phyloP scores from a whole-genome alignment of 1,140 invertebrate species.

The Bilobella aurantiaca region DNA sequence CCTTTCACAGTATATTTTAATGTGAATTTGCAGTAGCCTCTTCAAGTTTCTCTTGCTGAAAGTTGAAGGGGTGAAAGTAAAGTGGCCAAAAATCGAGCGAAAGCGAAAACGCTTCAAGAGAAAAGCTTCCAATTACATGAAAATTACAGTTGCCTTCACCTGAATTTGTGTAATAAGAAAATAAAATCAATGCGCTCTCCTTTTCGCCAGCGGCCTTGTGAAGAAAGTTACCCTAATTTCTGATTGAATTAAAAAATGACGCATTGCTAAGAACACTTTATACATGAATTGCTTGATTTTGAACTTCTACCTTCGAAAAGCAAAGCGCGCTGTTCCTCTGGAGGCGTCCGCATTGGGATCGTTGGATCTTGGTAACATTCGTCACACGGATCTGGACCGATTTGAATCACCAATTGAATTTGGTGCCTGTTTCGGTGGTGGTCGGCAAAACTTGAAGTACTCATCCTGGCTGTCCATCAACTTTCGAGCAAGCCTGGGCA shows the following conservation, averaged over 20 bases:
- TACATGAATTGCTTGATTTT: not conserved
- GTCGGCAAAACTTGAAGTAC: slow-evolving; percentile 23
- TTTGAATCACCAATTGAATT: slow-evolving; percentile 8
- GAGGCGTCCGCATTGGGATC: slow-evolving; percentile 22
- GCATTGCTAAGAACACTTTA: not conserved
- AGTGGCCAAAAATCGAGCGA: too few relatives aligned
- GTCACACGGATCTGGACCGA: slow-evolving; percentile 23
- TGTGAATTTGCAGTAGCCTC: too few relatives aligned
- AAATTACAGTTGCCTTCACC: too few relatives aligned
- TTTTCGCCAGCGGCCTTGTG: too few relatives aligned
- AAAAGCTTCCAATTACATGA: too few relatives aligned
- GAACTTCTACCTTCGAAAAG: slow-evolving; percentile 16
- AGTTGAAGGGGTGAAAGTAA: too few relatives aligned
- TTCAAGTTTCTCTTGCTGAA: too few relatives aligned
- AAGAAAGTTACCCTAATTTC: too few relatives aligned
- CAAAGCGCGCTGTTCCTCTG: slow-evolving; percentile 12
- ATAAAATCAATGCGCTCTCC: too few relatives aligned
- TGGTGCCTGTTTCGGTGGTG: slow-evolving; percentile 7
- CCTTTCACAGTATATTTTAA: too few relatives aligned
- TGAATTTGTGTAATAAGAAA: too few relatives aligned
- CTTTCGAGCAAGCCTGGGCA: slow-evolving; percentile 16
- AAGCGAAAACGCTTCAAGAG: too few relatives aligned
- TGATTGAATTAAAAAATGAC: not conserved
- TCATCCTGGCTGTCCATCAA: slow-evolving; percentile 28
- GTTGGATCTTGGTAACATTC: slow-evolving; percentile 24